Percentiles rank a stretch among this genome's conserved stretches.
Conservation (phyloP, 2,797 vertebrate genomes). For the Peromyscus attwateri region DNA sequence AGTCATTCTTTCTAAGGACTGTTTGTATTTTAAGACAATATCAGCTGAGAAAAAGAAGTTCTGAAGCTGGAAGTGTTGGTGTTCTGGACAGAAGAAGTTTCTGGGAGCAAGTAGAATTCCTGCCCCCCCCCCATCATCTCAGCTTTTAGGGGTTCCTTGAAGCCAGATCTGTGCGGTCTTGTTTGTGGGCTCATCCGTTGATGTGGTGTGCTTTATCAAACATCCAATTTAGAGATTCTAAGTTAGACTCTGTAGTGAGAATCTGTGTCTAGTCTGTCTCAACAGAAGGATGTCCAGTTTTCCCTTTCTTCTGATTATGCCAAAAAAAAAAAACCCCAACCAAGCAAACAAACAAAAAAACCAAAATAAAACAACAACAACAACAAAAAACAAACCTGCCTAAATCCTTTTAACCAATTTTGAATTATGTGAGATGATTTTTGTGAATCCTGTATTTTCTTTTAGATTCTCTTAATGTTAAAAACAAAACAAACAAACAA, state of each 20-base stretch:
- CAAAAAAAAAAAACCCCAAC: background rate
- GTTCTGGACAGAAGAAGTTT: background rate
- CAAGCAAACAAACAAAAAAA: background rate
- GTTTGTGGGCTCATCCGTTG: background rate
- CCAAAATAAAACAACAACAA: background rate
- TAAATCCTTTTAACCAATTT: background rate
- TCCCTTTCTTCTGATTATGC: background rate
- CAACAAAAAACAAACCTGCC: background rate
- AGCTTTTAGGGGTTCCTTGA: background rate
- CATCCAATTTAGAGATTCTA: background rate
- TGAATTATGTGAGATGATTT: slow-evolving; percentile 5
- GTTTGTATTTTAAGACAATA: background rate
- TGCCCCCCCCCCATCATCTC: no score
- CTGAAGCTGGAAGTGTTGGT: background rate
- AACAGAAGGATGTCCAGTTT: background rate
- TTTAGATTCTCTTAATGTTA: background rate
- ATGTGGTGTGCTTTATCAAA: rapidly evolving
- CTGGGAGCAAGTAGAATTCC: background rate
- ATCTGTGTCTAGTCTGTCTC: background rate
- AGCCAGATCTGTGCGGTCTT: background rate
- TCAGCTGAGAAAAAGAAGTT: background rate
- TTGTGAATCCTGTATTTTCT: background rate
- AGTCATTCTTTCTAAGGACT: background rate
- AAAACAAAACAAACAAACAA: no score
- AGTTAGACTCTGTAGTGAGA: background rate